Base-by-base conservation (phyloP, 2,113 vertebrate species). In the Tympanuchus pallidicinctus region DNA sequence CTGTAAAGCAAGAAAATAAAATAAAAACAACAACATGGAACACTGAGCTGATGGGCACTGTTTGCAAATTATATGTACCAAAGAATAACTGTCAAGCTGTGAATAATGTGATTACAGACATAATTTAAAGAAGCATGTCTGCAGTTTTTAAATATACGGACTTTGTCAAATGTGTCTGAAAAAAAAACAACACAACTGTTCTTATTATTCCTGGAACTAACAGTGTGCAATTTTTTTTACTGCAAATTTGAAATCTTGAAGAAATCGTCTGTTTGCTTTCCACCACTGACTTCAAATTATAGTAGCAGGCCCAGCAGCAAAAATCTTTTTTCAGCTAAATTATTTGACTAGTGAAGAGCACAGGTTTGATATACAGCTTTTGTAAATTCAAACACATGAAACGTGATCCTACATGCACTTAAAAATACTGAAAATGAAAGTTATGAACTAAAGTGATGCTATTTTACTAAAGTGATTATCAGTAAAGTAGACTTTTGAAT, bases 231-330 rank as follows among this genome's bases (percentile, higher is more conserved):
- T 19, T 57, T 20, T 71, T 81, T 87, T 75, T 18, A n/a, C 40
- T 71, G 13, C 45, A 92, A 63, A 47, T 73, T 56, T 78, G 47
- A 60, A 90, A 50, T 71, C 63, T 67, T 30, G 18, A 81, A 76
- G 12, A 71, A 88, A 28, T 71, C 6, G 59, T 21, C 32, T 78
- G 28, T 61, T 95, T 93, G 4, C 22, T 75, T 90, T 91, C 77
- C 84, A 12, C 34, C 25, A n/a, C 14, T 67, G 60, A 88, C 50
- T 82, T 89, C 32, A 71, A 32, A 38, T 5, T 47, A 13, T 52
- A 40, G 57, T 60, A 69, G 81, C 10, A 52, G 65, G 34, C n/a
- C 24, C 25, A 78, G 61, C 19, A 77, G 15, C 4, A 80, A 82
- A 47, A 6, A 25, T 7, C 0, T 20, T 69, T 92, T 80, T 94